These are phyloP conservation scores for Thera britannica DNA, from an alignment of 2,888 invertebrate genomes.

Conservation along the genomic window DNA sequence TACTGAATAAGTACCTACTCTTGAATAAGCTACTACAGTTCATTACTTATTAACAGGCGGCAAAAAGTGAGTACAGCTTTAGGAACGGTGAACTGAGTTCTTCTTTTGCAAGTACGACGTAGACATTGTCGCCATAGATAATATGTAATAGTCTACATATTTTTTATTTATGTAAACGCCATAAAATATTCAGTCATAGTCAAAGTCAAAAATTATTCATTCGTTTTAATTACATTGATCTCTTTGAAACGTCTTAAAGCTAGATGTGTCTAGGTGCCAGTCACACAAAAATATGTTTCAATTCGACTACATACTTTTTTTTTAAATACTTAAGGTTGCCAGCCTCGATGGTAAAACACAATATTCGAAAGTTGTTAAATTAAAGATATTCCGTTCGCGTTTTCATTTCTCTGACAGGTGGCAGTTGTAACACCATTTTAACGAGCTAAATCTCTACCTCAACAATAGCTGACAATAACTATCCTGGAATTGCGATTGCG, in stretches of 20 bases:
- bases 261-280: too few species aligned
- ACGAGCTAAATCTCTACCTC: conserved; percentile 37
- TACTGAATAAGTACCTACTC: conserved; percentile 35
- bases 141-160: too few species aligned
- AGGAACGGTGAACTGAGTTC: conserved; percentile 17
- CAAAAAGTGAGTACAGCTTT: conserved; percentile 29
- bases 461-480: conserved; percentile 50
- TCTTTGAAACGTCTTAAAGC: not conserved
- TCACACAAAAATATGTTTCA: too few species aligned
- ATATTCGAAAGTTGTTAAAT: not conserved
- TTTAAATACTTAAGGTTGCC: not conserved
- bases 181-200: too few species aligned
- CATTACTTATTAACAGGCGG: conserved; percentile 39
- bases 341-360: not conserved
- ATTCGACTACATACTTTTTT: too few species aligned
- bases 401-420: conserved; percentile 17
- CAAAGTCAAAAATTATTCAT: too few species aligned
- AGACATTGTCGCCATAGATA: not conserved
- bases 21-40: conserved; percentile 35
- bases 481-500: conserved; percentile 51
- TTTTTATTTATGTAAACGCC: too few species aligned
- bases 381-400: not conserved
- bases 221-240: too few species aligned
- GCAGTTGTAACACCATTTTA: conserved; percentile 29
- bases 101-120: conserved; percentile 9